Evolutionary conservation across 2,888 invertebrate species (phyloP), one percentile per base, ranked within the genome.

Genomic region (Amaurobius ferox): DNA sequence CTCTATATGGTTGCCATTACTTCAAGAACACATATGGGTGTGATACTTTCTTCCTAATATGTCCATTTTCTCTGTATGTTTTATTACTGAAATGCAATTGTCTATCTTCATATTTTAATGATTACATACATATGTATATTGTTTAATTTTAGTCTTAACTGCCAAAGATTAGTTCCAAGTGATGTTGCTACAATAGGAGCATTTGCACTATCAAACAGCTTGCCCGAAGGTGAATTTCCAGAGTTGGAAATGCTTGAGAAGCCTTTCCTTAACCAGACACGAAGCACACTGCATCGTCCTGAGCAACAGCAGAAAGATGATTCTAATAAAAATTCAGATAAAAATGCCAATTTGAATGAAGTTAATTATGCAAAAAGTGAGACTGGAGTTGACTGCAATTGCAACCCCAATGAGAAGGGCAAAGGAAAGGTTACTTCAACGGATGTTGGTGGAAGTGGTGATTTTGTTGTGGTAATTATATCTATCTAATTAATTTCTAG

Each of bases 401-500:
- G 83, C 70, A 83, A 83, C 40, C 13, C 77, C n/a, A 83, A 64
- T 66, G 77, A 83, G 30, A 16, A 23, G 28, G 35, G 30, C 1
- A 23, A 64, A n/a, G 55, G 39, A 67, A 90, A 92, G 86, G 92
- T 92, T 80, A 92, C 92, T 88, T 91, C 92, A 88, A 93, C 93
- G 35, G 92, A 92, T 91, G 91, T 92, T 23, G 23, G 55, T 80
- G 92, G 93, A 71, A 93, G 93, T 89, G 94, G 94, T 89, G 94
- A 94, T 91, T 94, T 94, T 93, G 94, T 94, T 91, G 93, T 94
- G 93, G 94, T 94, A 91, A 94, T 94, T 91, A 92, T 94, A 93
- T 94, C 94, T n/a, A n/a, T n/a, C n/a, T n/a, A n/a, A n/a, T n/a
- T n/a, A n/a, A n/a, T n/a, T n/a, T n/a, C n/a, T n/a, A n/a, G n/a